Evolutionary conservation across 2,797 vertebrate genomes (phyloP).

Genomic region (Tenualosa thibaudeaui): DNA sequence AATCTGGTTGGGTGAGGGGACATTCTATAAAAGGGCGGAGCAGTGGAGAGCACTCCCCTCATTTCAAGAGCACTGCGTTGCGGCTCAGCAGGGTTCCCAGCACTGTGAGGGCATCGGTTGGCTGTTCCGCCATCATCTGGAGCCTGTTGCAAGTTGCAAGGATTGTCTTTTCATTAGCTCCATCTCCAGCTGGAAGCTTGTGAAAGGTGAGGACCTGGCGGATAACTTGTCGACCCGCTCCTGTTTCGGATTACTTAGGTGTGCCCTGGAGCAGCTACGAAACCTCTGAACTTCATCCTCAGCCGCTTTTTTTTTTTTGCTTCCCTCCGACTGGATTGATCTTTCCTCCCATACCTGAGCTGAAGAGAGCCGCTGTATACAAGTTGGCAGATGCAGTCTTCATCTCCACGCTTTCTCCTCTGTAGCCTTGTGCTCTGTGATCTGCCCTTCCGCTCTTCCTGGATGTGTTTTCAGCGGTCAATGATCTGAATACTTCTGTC

Average conservation of each 20-base stretch:
- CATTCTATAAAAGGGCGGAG: conserved; percentile 69
- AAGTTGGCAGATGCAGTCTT: conserved; percentile 52
- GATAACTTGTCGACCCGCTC: neutral
- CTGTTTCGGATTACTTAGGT: neutral
- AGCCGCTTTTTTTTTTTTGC: neutral
- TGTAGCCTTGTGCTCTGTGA: neutral
- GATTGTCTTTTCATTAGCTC: neutral
- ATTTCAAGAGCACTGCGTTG: conserved; percentile 49
- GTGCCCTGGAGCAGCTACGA: neutral
- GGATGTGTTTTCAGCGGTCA: neutral
- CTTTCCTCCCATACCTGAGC: conserved; percentile 11
- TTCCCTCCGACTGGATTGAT: neutral
- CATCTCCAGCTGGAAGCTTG: neutral
- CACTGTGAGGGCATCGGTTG: conserved; percentile 42
- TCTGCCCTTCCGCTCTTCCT: neutral
- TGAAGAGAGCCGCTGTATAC: conserved; percentile 42
- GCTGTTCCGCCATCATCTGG: neutral
- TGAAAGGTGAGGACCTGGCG: conserved; percentile 53
- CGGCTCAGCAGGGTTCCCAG: conserved; percentile 20
- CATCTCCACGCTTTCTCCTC: conserved; percentile 34
- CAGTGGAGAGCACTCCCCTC: conserved; percentile 44
- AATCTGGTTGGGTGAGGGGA: conserved; percentile 67
- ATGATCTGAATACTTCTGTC: neutral
- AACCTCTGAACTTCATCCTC: neutral
- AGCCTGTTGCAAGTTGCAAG: neutral